Percentiles rank a stretch among this genome's conserved stretches.
Conservation (phyloP, 2,113 vertebrate genomes). For the Anser cygnoides region DNA sequence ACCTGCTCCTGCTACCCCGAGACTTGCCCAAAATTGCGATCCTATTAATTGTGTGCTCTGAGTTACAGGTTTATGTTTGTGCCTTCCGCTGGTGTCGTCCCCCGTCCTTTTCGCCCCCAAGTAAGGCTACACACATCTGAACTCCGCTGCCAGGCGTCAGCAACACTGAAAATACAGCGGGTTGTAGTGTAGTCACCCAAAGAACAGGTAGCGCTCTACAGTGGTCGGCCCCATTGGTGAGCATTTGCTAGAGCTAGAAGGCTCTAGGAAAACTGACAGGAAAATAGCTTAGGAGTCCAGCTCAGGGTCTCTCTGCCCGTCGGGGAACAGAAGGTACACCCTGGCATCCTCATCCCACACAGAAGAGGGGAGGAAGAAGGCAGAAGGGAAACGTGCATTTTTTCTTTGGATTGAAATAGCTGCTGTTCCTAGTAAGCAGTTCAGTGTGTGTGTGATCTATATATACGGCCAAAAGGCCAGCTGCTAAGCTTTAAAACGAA, state of each 20-base stretch:
- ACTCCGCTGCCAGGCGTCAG: background rate
- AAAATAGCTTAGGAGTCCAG: background rate
- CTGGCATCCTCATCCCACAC: background rate
- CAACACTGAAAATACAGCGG: background rate
- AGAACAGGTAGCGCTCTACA: background rate
- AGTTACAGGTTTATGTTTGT: background rate
- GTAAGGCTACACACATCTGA: background rate
- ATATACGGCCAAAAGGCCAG: background rate
- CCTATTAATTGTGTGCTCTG: background rate
- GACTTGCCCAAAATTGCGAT: constrained; percentile 19
- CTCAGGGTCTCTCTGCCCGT: background rate
- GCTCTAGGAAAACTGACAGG: background rate
- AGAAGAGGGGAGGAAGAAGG: background rate
- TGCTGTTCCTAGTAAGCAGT: background rate
- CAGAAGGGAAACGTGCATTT: background rate
- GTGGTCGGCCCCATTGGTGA: background rate
- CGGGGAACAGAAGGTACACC: background rate
- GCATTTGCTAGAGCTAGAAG: background rate
- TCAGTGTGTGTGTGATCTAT: background rate
- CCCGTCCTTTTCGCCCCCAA: background rate
- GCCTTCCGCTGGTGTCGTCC: background rate
- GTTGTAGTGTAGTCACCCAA: background rate
- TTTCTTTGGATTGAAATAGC: background rate
- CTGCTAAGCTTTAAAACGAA: constrained; percentile 35
- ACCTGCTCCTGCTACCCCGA: background rate